Evolutionary conservation across 2,113 vertebrate genomes (phyloP).

Genomic region (Dicaeum eximium): DNA sequence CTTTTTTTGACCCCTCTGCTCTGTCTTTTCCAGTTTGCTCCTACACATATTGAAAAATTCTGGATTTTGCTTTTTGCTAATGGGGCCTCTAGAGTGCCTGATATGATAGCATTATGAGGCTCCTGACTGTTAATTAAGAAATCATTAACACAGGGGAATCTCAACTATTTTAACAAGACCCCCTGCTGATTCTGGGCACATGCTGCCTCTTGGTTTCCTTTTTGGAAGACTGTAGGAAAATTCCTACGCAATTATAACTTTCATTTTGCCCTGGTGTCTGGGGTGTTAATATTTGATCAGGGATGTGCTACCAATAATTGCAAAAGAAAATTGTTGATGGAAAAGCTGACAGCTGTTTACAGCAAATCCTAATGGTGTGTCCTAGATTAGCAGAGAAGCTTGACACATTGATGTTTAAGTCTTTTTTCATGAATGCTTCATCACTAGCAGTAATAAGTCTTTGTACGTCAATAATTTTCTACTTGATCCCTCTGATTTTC

Average conservation of each 20-base stretch:
- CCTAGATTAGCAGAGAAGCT: conserved; percentile 25
- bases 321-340: background rate
- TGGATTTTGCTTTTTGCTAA: background rate
- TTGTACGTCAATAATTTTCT: background rate
- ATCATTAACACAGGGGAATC: background rate
- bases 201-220: background rate
- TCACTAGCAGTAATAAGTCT: conserved; percentile 3
- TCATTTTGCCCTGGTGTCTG: background rate
- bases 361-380: background rate
- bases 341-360: conserved; percentile 11
- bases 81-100: background rate
- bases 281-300: background rate
- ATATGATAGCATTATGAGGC: background rate
- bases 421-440: conserved; percentile 35
- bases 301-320: background rate
- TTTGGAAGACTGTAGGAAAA: background rate
- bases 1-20: background rate
- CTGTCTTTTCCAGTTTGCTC: background rate
- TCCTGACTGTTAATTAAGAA: background rate
- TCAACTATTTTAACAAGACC: background rate
- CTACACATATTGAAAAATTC: background rate
- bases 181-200: background rate
- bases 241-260: background rate
- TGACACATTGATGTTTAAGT: background rate
- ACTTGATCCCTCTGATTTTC: background rate